These are phyloP conservation scores for Notamacropus eugenii DNA, from an alignment of 2,797 vertebrate species.

Conservation along the genomic window DNA sequence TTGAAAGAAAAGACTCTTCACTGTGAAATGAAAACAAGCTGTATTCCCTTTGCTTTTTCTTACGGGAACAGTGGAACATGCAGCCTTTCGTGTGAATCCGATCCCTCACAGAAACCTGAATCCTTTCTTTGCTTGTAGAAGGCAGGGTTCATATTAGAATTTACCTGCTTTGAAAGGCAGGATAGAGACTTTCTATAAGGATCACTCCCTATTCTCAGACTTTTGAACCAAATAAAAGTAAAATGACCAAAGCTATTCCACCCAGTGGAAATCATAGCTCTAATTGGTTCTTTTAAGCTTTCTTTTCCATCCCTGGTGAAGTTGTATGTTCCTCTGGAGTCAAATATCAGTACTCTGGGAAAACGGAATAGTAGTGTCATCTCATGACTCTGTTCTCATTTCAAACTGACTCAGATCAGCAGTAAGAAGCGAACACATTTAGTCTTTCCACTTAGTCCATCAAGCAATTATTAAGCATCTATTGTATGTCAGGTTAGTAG, in stretches of 20 bases:
- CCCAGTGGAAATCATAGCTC: neutral
- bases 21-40: neutral
- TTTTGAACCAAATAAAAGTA: neutral
- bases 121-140: neutral
- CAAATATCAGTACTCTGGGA: slow-evolving; percentile 31
- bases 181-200: neutral
- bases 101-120: neutral
- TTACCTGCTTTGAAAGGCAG: slow-evolving; percentile 4
- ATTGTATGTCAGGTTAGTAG: neutral
- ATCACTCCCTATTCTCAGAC: neutral
- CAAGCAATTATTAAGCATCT: neutral
- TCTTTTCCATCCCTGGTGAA: slow-evolving; percentile 9
- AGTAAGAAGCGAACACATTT: neutral
- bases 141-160: neutral
- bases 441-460: neutral
- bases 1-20: slow-evolving; percentile 19
- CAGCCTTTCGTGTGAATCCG: neutral
- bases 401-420: neutral
- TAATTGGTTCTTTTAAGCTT: slow-evolving; percentile 9
- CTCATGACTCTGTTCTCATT: neutral
- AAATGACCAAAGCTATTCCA: slow-evolving; percentile 10
- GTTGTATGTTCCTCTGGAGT: neutral
- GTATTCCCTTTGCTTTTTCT: neutral
- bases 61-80: neutral
- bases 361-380: neutral